These are phyloP conservation scores for Cyprinella venusta DNA, from an alignment of 2,797 vertebrate genomes.

Conservation along the genomic window DNA sequence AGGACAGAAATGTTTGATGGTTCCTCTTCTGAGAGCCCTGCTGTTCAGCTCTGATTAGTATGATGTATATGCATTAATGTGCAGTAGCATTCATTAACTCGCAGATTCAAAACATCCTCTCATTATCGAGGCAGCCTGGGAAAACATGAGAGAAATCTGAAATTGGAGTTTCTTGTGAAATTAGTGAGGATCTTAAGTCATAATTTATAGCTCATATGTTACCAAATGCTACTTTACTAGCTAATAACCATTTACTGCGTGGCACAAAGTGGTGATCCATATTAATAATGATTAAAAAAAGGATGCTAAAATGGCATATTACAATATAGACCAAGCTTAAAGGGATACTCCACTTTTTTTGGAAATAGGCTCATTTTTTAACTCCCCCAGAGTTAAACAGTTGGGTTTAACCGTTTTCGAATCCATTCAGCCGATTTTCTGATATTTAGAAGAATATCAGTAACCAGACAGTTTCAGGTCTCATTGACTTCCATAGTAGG, in stretches of 20 bases:
- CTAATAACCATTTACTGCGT: background rate
- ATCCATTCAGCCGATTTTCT: no score
- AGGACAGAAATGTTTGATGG: background rate
- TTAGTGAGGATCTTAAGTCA: background rate
- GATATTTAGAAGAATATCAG: no score
- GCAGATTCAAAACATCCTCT: conserved; percentile 16
- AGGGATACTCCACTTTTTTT: no score
- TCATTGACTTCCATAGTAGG: no score
- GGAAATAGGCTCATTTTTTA: no score
- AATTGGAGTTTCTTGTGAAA: background rate
- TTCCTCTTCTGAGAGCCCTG: background rate
- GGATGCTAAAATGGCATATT: background rate
- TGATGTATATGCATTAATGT: conserved; percentile 12
- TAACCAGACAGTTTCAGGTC: no score
- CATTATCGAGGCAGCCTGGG: conserved; percentile 15
- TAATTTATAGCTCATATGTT: no score
- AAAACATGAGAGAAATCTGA: background rate
- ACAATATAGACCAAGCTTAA: background rate
- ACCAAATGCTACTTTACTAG: background rate
- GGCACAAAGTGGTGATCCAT: background rate
- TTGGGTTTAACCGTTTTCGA: no score
- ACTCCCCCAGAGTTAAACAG: no score
- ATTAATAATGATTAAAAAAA: background rate
- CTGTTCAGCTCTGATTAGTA: conserved; percentile 24
- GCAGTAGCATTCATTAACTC: conserved; percentile 17